phyloP scores from a whole-genome alignment of 2,113 vertebrate species.

The Mastomys coucha region DNA sequence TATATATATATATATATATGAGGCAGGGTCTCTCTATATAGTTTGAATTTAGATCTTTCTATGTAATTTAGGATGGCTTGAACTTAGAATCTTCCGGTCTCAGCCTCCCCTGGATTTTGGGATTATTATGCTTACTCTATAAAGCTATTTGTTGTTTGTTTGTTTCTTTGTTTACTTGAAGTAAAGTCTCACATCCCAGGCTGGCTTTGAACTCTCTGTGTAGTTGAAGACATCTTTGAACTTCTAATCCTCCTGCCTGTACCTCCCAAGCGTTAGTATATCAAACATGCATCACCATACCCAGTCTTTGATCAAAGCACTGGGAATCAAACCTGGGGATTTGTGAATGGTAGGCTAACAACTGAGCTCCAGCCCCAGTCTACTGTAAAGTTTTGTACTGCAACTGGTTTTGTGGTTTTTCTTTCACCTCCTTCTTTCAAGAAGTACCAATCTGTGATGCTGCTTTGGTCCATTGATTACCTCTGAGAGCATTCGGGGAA shows the following conservation, averaged over 20 bases:
- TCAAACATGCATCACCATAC: background rate
- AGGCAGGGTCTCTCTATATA: background rate
- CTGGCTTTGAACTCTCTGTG: background rate
- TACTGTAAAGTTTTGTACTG: background rate
- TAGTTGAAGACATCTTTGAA: background rate
- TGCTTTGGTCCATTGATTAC: background rate
- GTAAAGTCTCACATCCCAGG: background rate
- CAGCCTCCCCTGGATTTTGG: background rate
- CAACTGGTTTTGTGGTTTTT: background rate
- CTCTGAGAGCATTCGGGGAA: background rate
- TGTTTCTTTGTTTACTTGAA: background rate
- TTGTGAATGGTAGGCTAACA: background rate
- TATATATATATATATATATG: no score
- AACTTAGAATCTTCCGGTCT: background rate
- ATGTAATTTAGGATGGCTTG: background rate
- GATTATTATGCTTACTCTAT: background rate
- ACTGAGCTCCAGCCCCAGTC: background rate
- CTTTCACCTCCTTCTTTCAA: background rate
- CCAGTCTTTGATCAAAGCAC: background rate
- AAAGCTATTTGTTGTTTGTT: background rate
- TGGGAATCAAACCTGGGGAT: background rate
- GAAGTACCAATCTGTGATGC: background rate
- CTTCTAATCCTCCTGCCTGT: background rate
- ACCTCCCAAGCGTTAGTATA: background rate
- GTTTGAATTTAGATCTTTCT: background rate